phyloP scores from a whole-genome alignment of 2,113 vertebrate species.

The Acanthochromis polyacanthus region DNA sequence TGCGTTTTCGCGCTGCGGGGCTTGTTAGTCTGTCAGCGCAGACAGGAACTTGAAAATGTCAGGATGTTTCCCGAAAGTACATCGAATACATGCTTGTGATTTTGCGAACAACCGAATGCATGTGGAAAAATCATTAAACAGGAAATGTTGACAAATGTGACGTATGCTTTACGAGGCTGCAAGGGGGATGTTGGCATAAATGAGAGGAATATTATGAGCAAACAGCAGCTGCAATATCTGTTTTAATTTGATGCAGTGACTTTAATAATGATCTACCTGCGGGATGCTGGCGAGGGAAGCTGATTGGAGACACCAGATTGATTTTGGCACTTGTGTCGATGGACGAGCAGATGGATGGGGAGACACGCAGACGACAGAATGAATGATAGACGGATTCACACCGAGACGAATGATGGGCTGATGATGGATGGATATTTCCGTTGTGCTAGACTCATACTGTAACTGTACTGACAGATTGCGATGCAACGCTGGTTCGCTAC shows the following conservation, averaged over 20 bases:
- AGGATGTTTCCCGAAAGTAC: constrained; percentile 34
- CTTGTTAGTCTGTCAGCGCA: constrained; percentile 53
- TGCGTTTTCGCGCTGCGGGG: constrained; percentile 38
- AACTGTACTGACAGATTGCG: constrained; percentile 29
- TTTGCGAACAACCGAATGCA: not conserved
- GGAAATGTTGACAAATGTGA: constrained; percentile 32
- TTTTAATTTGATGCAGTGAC: constrained; percentile 28
- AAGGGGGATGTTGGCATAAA: constrained; percentile 10
- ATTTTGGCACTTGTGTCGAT: not conserved
- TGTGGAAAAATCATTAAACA: constrained; percentile 37
- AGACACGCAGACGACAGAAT: constrained; percentile 23
- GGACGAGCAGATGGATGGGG: constrained; percentile 30
- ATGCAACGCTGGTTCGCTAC: constrained; percentile 14
- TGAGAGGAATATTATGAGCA: constrained; percentile 10
- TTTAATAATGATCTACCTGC: constrained; percentile 21
- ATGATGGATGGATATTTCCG: constrained; percentile 25
- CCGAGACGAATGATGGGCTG: not conserved
- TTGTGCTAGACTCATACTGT: not conserved
- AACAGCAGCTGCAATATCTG: not conserved
- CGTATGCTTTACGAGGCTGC: constrained; percentile 23
- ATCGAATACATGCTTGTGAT: constrained; percentile 24
- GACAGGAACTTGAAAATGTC: constrained; percentile 47
- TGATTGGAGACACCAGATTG: not conserved
- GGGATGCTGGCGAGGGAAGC: not conserved
- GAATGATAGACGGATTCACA: not conserved